Base-by-base conservation (phyloP, 2,888 invertebrate species). In the Phania funesta region DNA sequence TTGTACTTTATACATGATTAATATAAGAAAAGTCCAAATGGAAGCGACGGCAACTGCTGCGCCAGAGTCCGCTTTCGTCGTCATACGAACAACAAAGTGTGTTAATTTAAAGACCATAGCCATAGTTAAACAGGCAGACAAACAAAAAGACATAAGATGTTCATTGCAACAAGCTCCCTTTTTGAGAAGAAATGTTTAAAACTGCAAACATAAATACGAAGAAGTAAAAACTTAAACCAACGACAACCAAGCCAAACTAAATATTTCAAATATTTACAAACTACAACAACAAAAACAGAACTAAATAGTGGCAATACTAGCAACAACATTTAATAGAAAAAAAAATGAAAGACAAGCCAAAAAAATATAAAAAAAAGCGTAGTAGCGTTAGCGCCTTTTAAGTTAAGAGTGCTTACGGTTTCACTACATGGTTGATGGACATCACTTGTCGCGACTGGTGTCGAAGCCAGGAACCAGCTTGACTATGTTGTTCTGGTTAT, bases 341-440 rank as follows among this genome's bases (percentile, higher is more conserved):
- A 20, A 13, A 16, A n/a, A 41, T 46, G 16, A 32, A 64, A 73
- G 41, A 24, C n/a, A 11, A 65, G 18, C 16, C 24, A 46, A 44
- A 22, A 32, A 38, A 18, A 56, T 5, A 48, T 16, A 64, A 18
- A 58, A 16, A 52, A 64, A 65, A 82, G 82, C 82, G 82, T 82
- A 78, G 70, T 52, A 75, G 82, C 68, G 75, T 82, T 82, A 82
- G 78, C 74, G 77, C 82, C 82, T 82, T 82, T 82, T 75, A 70
- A 70, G 82, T 58, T 58, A 65, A 54, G 65, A 64, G 78, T 78
- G 70, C 60, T 77, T 62, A 82, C 7, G 46, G 44, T 46, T 52
- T 24, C 24, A 44, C 56, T 67, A 22, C 58, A 38, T 44, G 52
- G 32, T 35, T 18, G 29, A 32, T 56, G 71, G 65, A 71, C 78